Evolutionary conservation across 2,888 invertebrate species (phyloP).

Genomic region (Idaea biselata): DNA sequence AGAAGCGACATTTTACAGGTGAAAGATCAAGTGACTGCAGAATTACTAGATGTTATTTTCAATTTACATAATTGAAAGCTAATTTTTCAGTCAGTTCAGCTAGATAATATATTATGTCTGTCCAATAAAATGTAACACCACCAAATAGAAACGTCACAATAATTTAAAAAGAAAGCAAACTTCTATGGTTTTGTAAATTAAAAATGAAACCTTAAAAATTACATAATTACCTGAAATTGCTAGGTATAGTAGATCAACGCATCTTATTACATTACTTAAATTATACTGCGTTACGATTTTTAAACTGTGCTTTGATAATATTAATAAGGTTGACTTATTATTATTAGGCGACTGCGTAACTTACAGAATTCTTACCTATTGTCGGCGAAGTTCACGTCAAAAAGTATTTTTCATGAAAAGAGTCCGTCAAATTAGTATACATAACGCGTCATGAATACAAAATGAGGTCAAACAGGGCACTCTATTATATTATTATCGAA

Average conservation of each 20-base stretch:
- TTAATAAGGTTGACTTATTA: neutral
- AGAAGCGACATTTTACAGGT: slow-evolving; percentile 21
- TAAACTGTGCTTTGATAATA: neutral
- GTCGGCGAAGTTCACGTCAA: slow-evolving; percentile 63
- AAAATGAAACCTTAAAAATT: too few species aligned
- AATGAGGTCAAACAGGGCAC: slow-evolving; percentile 78
- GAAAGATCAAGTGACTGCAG: slow-evolving; percentile 32
- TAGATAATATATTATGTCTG: too few species aligned
- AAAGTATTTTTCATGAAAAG: slow-evolving; percentile 70
- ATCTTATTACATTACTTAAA: too few species aligned
- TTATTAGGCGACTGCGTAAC: slow-evolving; percentile 3
- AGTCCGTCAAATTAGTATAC: slow-evolving; percentile 74
- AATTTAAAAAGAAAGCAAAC: too few species aligned
- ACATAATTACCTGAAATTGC: too few species aligned
- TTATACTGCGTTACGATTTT: too few species aligned
- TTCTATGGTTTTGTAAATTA: too few species aligned
- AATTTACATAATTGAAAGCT: too few species aligned
- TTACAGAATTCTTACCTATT: slow-evolving; percentile 35
- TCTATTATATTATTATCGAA: slow-evolving; percentile 64
- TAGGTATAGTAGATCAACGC: too few species aligned
- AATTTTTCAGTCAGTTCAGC: too few species aligned
- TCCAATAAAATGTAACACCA: too few species aligned
- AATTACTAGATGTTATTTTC: neutral
- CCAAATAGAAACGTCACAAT: too few species aligned
- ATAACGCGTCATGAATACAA: slow-evolving; percentile 74